phyloP scores from a whole-genome alignment of 2,888 invertebrate species.

The Mystacides longicornis region DNA sequence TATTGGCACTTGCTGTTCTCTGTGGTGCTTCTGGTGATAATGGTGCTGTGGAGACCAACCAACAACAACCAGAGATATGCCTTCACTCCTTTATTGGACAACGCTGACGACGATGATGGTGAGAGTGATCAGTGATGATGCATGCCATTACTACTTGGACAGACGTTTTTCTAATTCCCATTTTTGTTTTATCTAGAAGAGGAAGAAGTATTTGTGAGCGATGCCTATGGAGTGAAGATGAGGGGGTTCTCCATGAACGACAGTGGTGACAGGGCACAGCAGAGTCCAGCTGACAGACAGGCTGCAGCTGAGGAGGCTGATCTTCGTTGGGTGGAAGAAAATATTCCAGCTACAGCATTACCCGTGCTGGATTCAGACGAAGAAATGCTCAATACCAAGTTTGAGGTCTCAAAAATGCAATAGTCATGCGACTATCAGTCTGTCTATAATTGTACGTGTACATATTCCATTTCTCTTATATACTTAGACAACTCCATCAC shows the following conservation, averaged over 20 bases:
- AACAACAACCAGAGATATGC: conserved; percentile 94
- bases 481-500: no score
- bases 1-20: conserved; percentile 95
- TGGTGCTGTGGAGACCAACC: conserved; percentile 92
- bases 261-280: conserved; percentile 7
- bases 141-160: no score
- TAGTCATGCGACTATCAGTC: no score
- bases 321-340: conserved; percentile 83
- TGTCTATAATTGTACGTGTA: no score
- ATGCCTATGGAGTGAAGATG: conserved; percentile 80
- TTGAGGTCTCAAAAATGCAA: conserved; percentile 87
- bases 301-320: conserved; percentile 26
- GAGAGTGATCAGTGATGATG: conserved; percentile 35
- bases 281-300: not conserved
- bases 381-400: conserved; percentile 77
- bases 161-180: not conserved
- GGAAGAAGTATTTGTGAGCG: conserved; percentile 78
- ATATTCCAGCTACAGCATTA: conserved; percentile 73
- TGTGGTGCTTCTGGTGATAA: conserved; percentile 78
- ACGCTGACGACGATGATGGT: conserved; percentile 70
- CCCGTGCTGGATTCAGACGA: conserved; percentile 70
- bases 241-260: conserved; percentile 44
- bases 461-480: no score
- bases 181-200: conserved; percentile 47
- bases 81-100: conserved; percentile 85